These are phyloP conservation scores for Melanocharis versteri DNA, from an alignment of 2,113 vertebrate species.

Conservation along the genomic window DNA sequence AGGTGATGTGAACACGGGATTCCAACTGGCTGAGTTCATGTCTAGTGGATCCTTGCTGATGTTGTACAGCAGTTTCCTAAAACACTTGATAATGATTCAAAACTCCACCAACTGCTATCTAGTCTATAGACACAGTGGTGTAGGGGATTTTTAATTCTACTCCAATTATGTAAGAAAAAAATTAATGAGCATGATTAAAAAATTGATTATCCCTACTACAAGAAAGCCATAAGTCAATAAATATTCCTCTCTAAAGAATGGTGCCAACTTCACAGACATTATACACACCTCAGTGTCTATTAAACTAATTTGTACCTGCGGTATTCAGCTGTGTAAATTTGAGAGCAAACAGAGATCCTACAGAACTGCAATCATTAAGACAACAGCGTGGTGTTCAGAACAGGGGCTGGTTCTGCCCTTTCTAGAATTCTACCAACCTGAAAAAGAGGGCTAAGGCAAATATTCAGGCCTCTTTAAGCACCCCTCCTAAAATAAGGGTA, in stretches of 20 bases:
- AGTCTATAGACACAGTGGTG: background rate
- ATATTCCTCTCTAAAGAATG: background rate
- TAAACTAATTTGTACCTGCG: background rate
- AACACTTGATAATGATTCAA: background rate
- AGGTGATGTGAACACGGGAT: background rate
- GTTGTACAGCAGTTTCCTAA: background rate
- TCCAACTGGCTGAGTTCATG: background rate
- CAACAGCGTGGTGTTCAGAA: background rate
- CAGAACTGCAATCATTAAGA: background rate
- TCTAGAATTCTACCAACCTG: background rate
- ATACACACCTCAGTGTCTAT: background rate
- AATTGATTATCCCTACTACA: background rate
- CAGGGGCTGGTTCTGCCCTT: background rate
- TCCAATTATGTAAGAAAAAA: background rate
- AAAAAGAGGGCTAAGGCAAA: background rate
- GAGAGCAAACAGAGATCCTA: background rate
- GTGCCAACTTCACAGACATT: background rate
- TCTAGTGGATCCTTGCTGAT: background rate
- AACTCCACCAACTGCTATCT: background rate
- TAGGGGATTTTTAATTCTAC: background rate
- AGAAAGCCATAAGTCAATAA: background rate
- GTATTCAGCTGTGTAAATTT: background rate
- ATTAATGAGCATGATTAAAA: background rate
- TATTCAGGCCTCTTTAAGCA: background rate
- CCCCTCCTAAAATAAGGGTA: background rate